phyloP scores from a whole-genome alignment of 2,113 vertebrate genomes.

The human region GRCh38 chr11:16552001-16552500 shows the following conservation, averaged over 20 bases:
- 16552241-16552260: constrained; percentile 77
- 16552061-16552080: background rate
- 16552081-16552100: constrained; percentile 16
- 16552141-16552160: constrained; percentile 50
- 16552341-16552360: constrained; percentile 35
- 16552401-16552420: background rate
- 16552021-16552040: constrained; percentile 47
- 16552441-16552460: background rate
- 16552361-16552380: constrained; percentile 60
- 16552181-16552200: constrained; percentile 55
- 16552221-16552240: too few relatives aligned
- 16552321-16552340: constrained; percentile 62
- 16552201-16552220: background rate
- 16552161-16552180: constrained; percentile 57
- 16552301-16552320: constrained; percentile 84
- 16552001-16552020: constrained; percentile 61
- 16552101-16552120: background rate
- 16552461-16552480: background rate
- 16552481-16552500: background rate
- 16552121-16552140: background rate
- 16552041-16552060: constrained; percentile 49
- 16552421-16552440: constrained; percentile 33
- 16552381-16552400: constrained; percentile 66
- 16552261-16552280: constrained; percentile 87
- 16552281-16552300: constrained; percentile 83